Evolutionary conservation across 2,888 invertebrate genomes (phyloP), one percentile per base, ranked within the genome.

Genomic region (Eupithecia abbreviata): DNA sequence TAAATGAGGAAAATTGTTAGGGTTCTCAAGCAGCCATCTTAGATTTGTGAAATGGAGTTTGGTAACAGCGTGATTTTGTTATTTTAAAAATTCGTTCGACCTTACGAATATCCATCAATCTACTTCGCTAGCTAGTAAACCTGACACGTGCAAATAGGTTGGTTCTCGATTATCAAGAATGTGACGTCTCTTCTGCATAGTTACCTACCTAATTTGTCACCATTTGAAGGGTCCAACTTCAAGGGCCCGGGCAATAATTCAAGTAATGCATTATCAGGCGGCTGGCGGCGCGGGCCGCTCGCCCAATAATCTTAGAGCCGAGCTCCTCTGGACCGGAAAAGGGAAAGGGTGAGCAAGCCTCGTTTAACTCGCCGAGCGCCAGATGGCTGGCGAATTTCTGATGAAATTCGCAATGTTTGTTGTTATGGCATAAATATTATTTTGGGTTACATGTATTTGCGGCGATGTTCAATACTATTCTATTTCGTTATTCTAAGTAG

Each of bases 331-430:
- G 47, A 69, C 30, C 79, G 76, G 77, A 79, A 79, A 78, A 71
- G 80, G 80, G 67, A 75, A 73, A 77, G 78, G 78, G 80, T 72
- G 67, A 65, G 67, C 72, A 75, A 65, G 80, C 71, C 73, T 80
- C 80, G 79, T 80, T 80, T 72, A 80, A 80, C 80, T 80, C 67
- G 68, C 45, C 69, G 73, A 49, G 74, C 58, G 80, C 71, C 80
- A 79, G 77, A 76, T 80, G 80, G 45, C 70, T 71, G 30, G 42
- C 45, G 12, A 78, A 67, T 62, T 68, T 72, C 72, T 70, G 74
- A 76, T 75, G 72, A 75, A 75, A 73, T 70, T 71, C 67, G 18
- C 58, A 55, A 49, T 68, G 74, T 75, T 77, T 74, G 77, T 72
- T 74, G 77, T 45, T 74, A 67, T 69, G 45, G 18, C 30, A 12